Base-by-base conservation (phyloP, 2,113 vertebrate species). In the Fulica atra region DNA sequence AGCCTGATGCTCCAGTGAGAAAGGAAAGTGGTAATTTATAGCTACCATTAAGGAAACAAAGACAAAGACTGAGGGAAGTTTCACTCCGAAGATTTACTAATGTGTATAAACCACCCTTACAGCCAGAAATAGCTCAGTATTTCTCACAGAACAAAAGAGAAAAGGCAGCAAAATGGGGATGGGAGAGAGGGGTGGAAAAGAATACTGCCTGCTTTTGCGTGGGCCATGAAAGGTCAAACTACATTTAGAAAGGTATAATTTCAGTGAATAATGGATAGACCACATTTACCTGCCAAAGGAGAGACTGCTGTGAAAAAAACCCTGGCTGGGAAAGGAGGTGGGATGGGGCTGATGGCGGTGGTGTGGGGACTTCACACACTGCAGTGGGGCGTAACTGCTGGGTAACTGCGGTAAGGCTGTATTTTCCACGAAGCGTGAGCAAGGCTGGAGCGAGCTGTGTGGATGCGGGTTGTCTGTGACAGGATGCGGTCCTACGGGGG, bases 21-120 rank as follows among this genome's bases (percentile, higher is more conserved):
- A 98, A 97, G 92, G 96, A 57, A 91, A 92, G 93, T 26, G 10
- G 87, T 98, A 98, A 98, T 98, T 98, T 98, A 98, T 98, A 98
- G 97, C 97, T 91, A 84, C 98, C 94, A 97, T 98, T 98, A 98
- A 95, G 95, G 92, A 93, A 82, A 92, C 86, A 81, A 94, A 93
- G 94, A 66, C 81, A 93, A 97, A 92, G 95, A 50, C 85, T 53
- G 76, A 54, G 86, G 76, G 88, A 88, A 85, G 76, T 93, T 97
- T 97, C 96, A 60, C 94, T 91, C 96, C 89, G 96, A 97, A 98
- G 98, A 98, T 97, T 98, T 97, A 97, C 97, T 95, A 97, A 98
- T 96, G 98, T 96, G 96, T 97, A 97, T 97, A 96, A 98, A 93
- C 89, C 74, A 70, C 81, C 77, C 96, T 95, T 93, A 91, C 64